Percentiles rank a stretch among this genome's conserved stretches.
These are phyloP conservation scores for Pollimyrus isidori DNA, from an alignment of 2,113 vertebrate genomes.

Conservation along the genomic window DNA sequence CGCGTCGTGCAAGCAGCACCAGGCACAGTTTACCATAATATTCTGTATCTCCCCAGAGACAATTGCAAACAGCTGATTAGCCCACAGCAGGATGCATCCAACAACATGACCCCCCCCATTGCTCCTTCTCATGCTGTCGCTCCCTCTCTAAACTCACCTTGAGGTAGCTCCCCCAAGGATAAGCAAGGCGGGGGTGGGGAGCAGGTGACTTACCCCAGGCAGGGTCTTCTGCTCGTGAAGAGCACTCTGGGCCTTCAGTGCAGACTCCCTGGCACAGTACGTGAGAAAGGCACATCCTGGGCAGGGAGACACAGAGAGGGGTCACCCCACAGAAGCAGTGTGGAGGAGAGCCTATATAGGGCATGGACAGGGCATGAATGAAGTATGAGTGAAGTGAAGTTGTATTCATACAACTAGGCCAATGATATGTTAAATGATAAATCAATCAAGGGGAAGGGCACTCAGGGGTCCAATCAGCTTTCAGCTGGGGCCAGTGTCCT, in stretches of 20 bases:
- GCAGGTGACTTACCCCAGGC: slow-evolving; percentile 82
- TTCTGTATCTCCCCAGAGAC: background rate
- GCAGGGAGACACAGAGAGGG: background rate
- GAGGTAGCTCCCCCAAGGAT: background rate
- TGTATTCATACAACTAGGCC: background rate
- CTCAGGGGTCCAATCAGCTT: background rate
- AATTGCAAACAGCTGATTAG: slow-evolving; percentile 48
- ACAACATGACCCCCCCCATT: slow-evolving; percentile 17
- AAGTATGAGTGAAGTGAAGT: background rate
- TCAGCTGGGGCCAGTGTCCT: background rate
- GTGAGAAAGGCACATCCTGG: slow-evolving; percentile 96
- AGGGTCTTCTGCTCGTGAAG: slow-evolving; percentile 97
- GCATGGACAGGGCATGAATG: background rate
- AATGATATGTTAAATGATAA: background rate
- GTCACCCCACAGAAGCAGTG: background rate
- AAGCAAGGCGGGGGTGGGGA: background rate
- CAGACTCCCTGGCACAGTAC: slow-evolving; percentile 95
- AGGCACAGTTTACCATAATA: background rate
- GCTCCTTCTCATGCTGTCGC: background rate
- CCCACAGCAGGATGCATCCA: slow-evolving; percentile 24
- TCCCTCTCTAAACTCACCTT: background rate
- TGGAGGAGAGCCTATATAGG: background rate
- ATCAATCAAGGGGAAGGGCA: background rate
- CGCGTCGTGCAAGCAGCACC: background rate
- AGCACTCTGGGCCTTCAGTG: slow-evolving; percentile 95